A percentile compares a stretch with the other conserved stretches of the same genome.
Conservation (phyloP, 1,140 invertebrate species). For the Macrotrachela quadricornifera region DNA sequence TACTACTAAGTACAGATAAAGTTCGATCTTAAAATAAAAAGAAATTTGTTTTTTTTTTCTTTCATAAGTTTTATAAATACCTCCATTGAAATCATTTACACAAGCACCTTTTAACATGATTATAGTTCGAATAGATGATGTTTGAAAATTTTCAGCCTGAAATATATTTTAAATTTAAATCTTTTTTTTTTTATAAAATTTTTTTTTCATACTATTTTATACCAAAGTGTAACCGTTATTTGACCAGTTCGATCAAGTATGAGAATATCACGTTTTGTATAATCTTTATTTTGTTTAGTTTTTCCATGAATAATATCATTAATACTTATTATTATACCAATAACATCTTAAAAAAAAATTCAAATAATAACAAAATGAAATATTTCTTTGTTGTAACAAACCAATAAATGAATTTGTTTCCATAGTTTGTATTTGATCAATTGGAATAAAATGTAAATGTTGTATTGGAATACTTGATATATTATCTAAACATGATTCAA, state of each 20-base stretch:
- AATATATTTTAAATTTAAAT: conserved; percentile 37
- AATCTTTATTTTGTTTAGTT: conserved; percentile 48
- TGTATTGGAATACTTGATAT: no score
- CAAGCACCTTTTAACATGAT: not conserved
- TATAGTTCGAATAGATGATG: not conserved
- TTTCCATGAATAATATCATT: conserved; percentile 49
- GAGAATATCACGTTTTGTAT: conserved; percentile 66
- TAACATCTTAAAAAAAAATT: conserved; percentile 45
- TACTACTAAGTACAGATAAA: conserved; percentile 15
- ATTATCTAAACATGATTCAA: conserved; percentile 31
- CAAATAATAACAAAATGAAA: conserved; percentile 45
- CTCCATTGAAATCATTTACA: no score
- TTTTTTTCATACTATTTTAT: conserved; percentile 17
- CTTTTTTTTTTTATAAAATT: conserved; percentile 46
- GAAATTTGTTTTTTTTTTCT: no score
- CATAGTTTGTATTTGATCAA: no score
- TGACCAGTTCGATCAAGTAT: conserved; percentile 45
- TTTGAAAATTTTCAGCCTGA: conserved; percentile 18
- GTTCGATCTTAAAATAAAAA: conserved; percentile 21
- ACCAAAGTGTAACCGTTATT: no score
- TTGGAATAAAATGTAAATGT: no score
- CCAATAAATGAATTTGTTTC: no score
- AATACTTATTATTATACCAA: conserved; percentile 60
- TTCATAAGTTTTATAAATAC: no score
- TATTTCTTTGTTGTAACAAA: conserved; percentile 33